A percentile compares a stretch with the other conserved stretches of the same genome.
These are phyloP conservation scores for Styela plicata DNA, from an alignment of 23 tunicate species.

Conservation along the genomic window DNA sequence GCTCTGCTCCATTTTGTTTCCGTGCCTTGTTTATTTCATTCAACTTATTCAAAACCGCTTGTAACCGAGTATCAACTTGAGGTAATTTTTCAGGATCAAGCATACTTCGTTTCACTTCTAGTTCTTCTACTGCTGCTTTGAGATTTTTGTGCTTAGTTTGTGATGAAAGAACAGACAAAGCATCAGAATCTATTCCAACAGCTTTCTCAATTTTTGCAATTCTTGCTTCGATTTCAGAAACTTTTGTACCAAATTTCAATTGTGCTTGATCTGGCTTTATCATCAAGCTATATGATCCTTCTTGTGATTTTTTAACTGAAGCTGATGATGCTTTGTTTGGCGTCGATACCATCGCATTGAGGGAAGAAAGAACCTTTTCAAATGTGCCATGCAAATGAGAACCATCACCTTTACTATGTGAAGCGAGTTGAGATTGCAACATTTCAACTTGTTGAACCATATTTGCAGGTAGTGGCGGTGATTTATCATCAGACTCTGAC, in stretches of 20 bases:
- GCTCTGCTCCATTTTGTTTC: conserved; percentile 47
- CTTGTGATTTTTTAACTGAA: neutral
- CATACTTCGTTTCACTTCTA: conserved; percentile 58
- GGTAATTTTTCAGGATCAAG: conserved; percentile 89
- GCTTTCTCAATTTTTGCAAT: conserved; percentile 57
- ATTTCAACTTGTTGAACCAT: conserved; percentile 29
- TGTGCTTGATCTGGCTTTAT: conserved; percentile 36
- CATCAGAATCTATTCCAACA: conserved; percentile 34
- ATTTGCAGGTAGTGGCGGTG: neutral
- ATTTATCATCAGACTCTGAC: conserved; percentile 8
- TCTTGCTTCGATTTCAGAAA: conserved; percentile 60
- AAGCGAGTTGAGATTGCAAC: conserved; percentile 34
- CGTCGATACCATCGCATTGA: conserved; percentile 28
- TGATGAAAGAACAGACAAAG: conserved; percentile 29
- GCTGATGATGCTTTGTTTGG: neutral
- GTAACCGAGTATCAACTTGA: conserved; percentile 72
- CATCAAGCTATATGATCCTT: conserved; percentile 34
- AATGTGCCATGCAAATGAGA: conserved; percentile 15
- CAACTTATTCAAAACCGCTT: conserved; percentile 73
- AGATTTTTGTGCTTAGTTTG: conserved; percentile 34
- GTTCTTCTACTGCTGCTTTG: conserved; percentile 39
- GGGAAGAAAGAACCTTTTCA: conserved; percentile 21
- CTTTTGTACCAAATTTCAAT: conserved; percentile 14
- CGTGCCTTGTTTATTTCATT: conserved; percentile 82
- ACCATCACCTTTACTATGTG: neutral